Evolutionary conservation across 2,113 vertebrate genomes (phyloP), one percentile per base, ranked within the genome.

Genomic region (Xyrauchen texanus): DNA sequence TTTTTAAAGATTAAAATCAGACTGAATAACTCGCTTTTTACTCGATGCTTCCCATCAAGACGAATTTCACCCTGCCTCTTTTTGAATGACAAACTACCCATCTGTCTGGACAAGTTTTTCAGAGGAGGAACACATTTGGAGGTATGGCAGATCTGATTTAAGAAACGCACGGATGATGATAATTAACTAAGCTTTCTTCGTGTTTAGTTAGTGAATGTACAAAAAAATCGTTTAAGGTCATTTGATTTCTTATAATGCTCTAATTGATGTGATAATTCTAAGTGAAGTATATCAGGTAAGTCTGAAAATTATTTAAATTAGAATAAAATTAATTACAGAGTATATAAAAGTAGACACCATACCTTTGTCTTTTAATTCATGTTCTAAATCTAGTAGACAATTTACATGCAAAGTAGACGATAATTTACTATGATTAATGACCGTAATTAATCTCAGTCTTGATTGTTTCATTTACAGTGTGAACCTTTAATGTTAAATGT

Each of bases 51-150:
- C 8, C 45, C 52, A 72, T 21, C 9, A 60, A 16, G 15, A 62
- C n/a, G 15, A 74, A 49, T n/a, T 42, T 67, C n/a, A 77, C 60
- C 76, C 68, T 64, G 76, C 68, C 64, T 76, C 60, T 60, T 16
- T n/a, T 34, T 34, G 21, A 3, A 34, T 44, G 45, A 49, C 34
- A 46, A 44, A 34, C 44, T 60, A n/a, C 44, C 1, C 9, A 10
- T 58, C n/a, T 68, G 73, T 47, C 13, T 67, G 9, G 47, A 34
- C 21, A 53, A 45, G 12, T 47, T 51, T 49, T 58, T 8, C 9
- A 47, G 3, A 10, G 11, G 49, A 65, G 21, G 10, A 11, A 15
- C 68, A 46, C 15, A 9, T 34, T 34, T 34, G 21, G 21, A 34
- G 21, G 21, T 34, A 34, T 34, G 1, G 7, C 49, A 45, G 8